Conservation (phyloP, 2,113 vertebrate genomes). For the Misgurnus mizolepis region DNA sequence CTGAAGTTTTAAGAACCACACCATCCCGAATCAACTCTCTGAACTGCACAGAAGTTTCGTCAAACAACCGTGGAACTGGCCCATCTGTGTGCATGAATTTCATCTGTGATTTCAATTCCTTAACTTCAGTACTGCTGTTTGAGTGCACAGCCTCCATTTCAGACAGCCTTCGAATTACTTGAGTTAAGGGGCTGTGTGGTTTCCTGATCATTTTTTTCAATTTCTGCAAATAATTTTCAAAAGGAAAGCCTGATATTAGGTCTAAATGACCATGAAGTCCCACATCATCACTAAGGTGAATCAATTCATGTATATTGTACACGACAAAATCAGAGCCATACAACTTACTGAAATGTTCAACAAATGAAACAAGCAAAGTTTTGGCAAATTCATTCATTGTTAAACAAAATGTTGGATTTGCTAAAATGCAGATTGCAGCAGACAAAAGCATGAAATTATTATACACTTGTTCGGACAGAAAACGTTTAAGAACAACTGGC, state of each 20-base stretch:
- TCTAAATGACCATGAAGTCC: conserved; percentile 29
- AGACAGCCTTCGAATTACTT: conserved; percentile 33
- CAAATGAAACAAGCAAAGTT: conserved; percentile 27
- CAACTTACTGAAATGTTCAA: conserved; percentile 32
- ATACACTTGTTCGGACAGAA: conserved; percentile 33
- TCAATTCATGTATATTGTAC: conserved; percentile 27
- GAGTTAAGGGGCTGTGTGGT: conserved; percentile 26
- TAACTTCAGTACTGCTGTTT: conserved; percentile 14
- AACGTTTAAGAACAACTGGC: conserved; percentile 32
- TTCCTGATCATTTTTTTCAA: conserved; percentile 31
- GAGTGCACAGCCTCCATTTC: conserved; percentile 13
- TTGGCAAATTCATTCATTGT: conserved; percentile 7
- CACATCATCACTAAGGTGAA: conserved; percentile 41
- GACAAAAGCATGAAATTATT: conserved; percentile 45
- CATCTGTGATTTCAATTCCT: background rate
- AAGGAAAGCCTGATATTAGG: conserved; percentile 38
- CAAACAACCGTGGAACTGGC: conserved; percentile 15
- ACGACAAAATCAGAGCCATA: conserved; percentile 36
- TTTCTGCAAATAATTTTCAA: conserved; percentile 39
- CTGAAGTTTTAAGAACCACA: conserved; percentile 20
- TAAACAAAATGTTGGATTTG: conserved; percentile 31
- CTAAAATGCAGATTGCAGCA: conserved; percentile 37
- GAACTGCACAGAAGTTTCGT: conserved; percentile 1
- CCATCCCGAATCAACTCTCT: conserved; percentile 21
- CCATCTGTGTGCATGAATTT: conserved; percentile 18